Evolutionary conservation across 2,113 vertebrate genomes (phyloP), one percentile per base, ranked within the genome.

Genomic region (Gymnorhina tibicen): DNA sequence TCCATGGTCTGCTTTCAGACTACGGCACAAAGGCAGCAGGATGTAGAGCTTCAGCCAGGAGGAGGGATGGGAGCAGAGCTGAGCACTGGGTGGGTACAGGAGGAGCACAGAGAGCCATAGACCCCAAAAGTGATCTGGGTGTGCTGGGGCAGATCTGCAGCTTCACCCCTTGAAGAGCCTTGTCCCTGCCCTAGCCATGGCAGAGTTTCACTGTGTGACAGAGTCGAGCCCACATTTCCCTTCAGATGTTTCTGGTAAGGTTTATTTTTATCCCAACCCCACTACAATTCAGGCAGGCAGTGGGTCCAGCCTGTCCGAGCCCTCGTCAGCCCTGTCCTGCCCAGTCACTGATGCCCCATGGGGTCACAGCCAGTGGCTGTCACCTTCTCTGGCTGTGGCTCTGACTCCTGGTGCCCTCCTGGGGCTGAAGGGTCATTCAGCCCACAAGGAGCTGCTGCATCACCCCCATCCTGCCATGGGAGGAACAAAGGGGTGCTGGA

Each of bases 401-500:
- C 32, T 13, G 0, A 1, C 24, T 49, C 64, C 41, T 0, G 1
- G 6, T 46, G 62, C 12, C n/a, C 46, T 83, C 7, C 3, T 3
- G 11, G 46, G 47, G n/a, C 62, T 70, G 47, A 2, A 14, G 50
- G 22, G 26, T 13, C 19, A 33, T 41, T 10, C n/a, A 83, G 18
- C 39, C 9, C 14, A 18, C 15, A 0, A 3, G 47, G 37, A 83
- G 8, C n/a, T 22, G 63, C 73, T 17, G 30, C 49, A 27, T 12
- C 22, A 13, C 0, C 1, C 6, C 7, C 9, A n/a, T 74, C 2
- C 4, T 10, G 10, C 41, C 0, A 2, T 0, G 1, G 35, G 23
- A 72, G 39, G 11, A 52, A 17, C 19, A n/a, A 49, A 50, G 14
- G 11, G 11, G 2, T n/a, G 60, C 30, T 33, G 41, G 30, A 56